Evolutionary conservation across 1,140 invertebrate genomes (phyloP).

Genomic region (Aphis craccivora): DNA sequence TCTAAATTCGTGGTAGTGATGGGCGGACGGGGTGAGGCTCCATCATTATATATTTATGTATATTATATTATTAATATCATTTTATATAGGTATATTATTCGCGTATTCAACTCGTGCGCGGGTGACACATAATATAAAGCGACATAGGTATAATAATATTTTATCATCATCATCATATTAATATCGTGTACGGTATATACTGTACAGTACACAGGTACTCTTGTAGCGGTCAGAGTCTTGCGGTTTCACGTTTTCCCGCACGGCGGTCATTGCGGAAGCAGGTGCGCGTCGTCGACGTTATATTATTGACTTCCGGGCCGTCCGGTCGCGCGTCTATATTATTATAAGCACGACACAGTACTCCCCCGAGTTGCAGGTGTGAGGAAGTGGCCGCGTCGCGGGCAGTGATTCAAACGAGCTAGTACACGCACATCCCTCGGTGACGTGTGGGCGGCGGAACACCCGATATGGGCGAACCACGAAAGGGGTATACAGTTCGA

Average conservation of each 20-base stretch:
- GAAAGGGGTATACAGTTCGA: background rate
- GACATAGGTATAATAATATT: background rate
- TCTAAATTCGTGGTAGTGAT: too few relatives aligned
- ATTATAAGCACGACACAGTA: background rate
- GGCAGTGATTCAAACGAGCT: conserved; percentile 2
- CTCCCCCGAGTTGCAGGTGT: background rate
- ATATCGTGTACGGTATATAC: background rate
- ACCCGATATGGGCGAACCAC: too few relatives aligned
- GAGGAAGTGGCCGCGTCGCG: conserved; percentile 44
- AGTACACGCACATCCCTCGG: background rate
- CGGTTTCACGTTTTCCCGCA: background rate
- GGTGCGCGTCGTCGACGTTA: conserved; percentile 6
- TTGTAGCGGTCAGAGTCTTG: background rate
- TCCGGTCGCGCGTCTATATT: background rate
- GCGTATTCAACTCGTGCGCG: too few relatives aligned
- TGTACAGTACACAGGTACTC: too few relatives aligned
- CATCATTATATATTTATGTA: too few relatives aligned
- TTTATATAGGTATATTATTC: too few relatives aligned
- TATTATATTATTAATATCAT: too few relatives aligned
- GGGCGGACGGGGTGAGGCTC: too few relatives aligned
- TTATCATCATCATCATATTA: background rate
- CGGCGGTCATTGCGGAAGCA: background rate
- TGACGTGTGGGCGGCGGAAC: background rate
- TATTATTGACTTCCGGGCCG: conserved; percentile 36
- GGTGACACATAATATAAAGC: too few relatives aligned